A percentile compares a stretch with the other conserved stretches of the same genome.
These are phyloP conservation scores for Amphipyra berbera DNA, from an alignment of 2,888 invertebrate genomes.

Conservation along the genomic window DNA sequence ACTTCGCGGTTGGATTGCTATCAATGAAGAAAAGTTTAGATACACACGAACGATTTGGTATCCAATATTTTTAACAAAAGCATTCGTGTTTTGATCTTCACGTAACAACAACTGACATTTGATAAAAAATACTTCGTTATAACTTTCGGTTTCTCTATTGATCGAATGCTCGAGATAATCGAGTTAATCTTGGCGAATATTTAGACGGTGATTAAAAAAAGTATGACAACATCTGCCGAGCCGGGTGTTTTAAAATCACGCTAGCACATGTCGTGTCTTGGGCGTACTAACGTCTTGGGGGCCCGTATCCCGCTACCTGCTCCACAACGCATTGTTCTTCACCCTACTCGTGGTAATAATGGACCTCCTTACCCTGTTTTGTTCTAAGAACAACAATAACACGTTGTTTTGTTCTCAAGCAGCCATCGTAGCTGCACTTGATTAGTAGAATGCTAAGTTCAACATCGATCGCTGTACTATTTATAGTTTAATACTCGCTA, in stretches of 20 bases:
- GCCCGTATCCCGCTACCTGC: slow-evolving; percentile 87
- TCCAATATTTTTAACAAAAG: slow-evolving; percentile 66
- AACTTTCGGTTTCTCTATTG: slow-evolving; percentile 51
- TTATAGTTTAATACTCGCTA: slow-evolving; percentile 46
- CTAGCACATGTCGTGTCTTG: slow-evolving; percentile 74
- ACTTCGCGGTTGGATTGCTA: slow-evolving; percentile 73
- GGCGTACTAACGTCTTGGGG: slow-evolving; percentile 66
- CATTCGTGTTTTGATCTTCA: slow-evolving; percentile 64
- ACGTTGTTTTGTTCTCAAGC: slow-evolving; percentile 72
- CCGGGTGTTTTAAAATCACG: slow-evolving; percentile 75
- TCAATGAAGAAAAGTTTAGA: slow-evolving; percentile 75
- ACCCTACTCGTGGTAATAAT: slow-evolving; percentile 72
- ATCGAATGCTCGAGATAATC: slow-evolving; percentile 35
- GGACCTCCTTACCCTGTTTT: slow-evolving; percentile 81
- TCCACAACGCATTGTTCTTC: slow-evolving; percentile 74
- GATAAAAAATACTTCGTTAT: slow-evolving; percentile 35
- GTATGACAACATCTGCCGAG: slow-evolving; percentile 73
- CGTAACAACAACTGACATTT: slow-evolving; percentile 34
- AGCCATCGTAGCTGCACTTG: slow-evolving; percentile 71
- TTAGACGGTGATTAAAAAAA: slow-evolving; percentile 56
- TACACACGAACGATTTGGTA: slow-evolving; percentile 74
- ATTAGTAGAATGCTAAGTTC: slow-evolving; percentile 68
- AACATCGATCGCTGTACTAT: slow-evolving; percentile 43
- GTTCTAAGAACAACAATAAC: slow-evolving; percentile 78
- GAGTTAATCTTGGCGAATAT: slow-evolving; percentile 50